Percentiles rank a stretch among this genome's conserved stretches.
phyloP scores from a whole-genome alignment of 2,888 invertebrate species.

The Mythimna loreyi region DNA sequence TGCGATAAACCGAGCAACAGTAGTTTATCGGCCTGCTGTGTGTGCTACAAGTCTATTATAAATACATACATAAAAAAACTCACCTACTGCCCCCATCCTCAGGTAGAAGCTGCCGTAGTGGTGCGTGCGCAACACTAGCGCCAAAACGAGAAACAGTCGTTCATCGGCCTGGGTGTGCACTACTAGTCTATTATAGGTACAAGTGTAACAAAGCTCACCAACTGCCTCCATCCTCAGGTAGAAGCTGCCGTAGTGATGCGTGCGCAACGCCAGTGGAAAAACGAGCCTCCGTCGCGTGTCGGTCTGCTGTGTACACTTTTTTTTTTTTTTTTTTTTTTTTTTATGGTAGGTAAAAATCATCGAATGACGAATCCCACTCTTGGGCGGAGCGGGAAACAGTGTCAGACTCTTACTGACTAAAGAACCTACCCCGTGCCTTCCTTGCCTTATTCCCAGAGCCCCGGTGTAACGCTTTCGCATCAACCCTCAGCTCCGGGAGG shows the following conservation, averaged over 20 bases:
- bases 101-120: conserved; percentile 98
- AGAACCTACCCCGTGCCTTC: too few species aligned
- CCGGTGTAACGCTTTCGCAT: too few species aligned
- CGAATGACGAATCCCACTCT: too few species aligned
- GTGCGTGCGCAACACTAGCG: conserved; percentile 91
- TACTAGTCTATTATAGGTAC: neutral
- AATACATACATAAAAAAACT: conserved; percentile 69
- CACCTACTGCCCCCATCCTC: conserved; percentile 97
- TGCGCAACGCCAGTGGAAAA: conserved; percentile 88
- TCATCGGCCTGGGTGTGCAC: conserved; percentile 53
- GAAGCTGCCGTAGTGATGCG: conserved; percentile 97
- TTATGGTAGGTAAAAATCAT: too few species aligned
- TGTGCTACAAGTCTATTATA: neutral
- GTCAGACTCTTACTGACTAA: too few species aligned
- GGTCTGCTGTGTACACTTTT: too few species aligned
- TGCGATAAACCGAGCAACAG: conserved; percentile 89
- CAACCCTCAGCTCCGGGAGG: too few species aligned
- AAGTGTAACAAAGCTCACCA: conserved; percentile 89
- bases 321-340: too few species aligned
- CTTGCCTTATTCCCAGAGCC: too few species aligned
- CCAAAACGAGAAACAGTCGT: conserved; percentile 88
- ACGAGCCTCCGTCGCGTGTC: conserved; percentile 87
- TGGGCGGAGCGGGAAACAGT: too few species aligned
- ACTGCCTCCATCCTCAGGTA: conserved; percentile 98
- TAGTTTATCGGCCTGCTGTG: conserved; percentile 69